Percentiles rank a stretch among this genome's conserved stretches.
Evolutionary conservation across 2,797 vertebrate genomes (phyloP).

Genomic region (Taeniopygia guttata): DNA sequence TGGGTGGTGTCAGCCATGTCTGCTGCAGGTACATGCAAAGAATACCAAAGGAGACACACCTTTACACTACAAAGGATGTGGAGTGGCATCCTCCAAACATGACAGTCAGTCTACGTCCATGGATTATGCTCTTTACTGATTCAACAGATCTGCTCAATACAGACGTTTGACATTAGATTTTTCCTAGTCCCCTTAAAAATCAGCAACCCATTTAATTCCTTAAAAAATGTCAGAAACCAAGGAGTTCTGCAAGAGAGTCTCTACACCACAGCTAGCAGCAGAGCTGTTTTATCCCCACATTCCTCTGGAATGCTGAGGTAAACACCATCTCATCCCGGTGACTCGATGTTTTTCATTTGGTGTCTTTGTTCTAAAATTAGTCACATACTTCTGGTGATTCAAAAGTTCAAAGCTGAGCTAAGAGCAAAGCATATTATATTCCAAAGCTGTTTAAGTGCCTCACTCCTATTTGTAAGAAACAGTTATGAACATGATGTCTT

Average conservation of each 20-base stretch:
- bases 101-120: neutral
- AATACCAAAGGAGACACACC: neutral
- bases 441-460: neutral
- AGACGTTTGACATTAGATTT: neutral
- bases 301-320: neutral
- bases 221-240: neutral
- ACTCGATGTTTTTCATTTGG: neutral
- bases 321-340: neutral
- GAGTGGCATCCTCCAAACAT: neutral
- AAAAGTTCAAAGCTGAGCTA: neutral
- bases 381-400: neutral
- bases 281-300: neutral
- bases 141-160: neutral
- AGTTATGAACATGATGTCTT: neutral
- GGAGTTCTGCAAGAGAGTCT: neutral
- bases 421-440: neutral
- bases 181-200: neutral
- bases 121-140: neutral
- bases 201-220: neutral
- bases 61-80: neutral
- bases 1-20: neutral
- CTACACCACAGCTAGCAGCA: neutral
- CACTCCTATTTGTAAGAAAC: neutral
- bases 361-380: neutral
- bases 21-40: neutral